These are phyloP conservation scores for Chaetophractus vellerosus DNA, from an alignment of 2,797 vertebrate genomes.

Conservation along the genomic window DNA sequence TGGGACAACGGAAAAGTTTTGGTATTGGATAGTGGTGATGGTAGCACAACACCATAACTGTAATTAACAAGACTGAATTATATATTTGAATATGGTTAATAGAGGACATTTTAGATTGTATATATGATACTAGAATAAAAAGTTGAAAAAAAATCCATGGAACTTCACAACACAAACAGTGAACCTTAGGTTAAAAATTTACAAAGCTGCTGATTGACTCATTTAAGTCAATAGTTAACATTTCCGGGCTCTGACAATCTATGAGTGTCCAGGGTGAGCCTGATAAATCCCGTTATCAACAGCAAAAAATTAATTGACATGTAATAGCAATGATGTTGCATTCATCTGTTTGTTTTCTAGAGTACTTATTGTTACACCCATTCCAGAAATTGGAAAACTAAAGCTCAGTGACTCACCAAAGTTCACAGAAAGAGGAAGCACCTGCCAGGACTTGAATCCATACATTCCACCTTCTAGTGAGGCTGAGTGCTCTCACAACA, in stretches of 20 bases:
- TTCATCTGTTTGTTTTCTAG: not conserved
- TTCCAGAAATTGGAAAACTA: constrained; percentile 3
- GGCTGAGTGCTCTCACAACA: not conserved
- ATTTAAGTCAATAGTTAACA: constrained; percentile 49
- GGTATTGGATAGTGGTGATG: no score
- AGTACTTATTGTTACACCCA: not conserved
- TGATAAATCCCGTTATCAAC: not conserved
- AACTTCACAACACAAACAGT: no score
- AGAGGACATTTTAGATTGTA: no score
- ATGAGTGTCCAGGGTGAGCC: not conserved
- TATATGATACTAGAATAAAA: no score
- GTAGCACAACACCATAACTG: no score
- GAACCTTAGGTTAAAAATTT: no score
- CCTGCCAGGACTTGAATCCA: not conserved
- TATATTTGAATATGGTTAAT: no score
- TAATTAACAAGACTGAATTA: no score
- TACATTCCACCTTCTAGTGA: not conserved
- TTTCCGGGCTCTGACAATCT: constrained; percentile 10
- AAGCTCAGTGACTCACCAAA: not conserved
- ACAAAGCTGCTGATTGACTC: not conserved
- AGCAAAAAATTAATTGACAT: not conserved
- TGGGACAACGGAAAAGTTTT: no score
- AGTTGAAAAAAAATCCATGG: no score
- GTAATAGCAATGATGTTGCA: not conserved
- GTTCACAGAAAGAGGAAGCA: not conserved